phyloP scores from a whole-genome alignment of 2,797 vertebrate genomes.

The Sebastes hubbsi region DNA sequence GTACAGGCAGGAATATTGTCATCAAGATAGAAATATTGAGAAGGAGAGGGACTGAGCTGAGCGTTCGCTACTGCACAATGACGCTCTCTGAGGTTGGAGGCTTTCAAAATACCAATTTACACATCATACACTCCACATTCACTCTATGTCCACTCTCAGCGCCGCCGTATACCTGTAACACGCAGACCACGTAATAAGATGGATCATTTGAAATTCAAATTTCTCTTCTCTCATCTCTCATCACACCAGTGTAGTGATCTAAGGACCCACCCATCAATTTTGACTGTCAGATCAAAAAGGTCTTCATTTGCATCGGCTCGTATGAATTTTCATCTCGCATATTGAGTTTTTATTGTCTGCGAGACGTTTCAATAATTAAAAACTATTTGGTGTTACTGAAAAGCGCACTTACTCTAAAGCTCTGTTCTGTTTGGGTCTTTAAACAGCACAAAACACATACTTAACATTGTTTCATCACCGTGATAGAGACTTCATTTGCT shows the following conservation, averaged over 20 bases:
- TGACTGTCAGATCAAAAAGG: conserved; percentile 73
- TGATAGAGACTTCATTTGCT: background rate
- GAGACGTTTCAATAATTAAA: conserved; percentile 60
- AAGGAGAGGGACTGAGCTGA: background rate
- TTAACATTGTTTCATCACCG: background rate
- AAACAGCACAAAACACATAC: background rate
- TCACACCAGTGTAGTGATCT: conserved; percentile 58
- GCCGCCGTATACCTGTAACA: conserved; percentile 25
- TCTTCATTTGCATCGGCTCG: conserved; percentile 67
- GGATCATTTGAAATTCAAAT: conserved; percentile 74
- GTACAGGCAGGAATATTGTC: conserved; percentile 11
- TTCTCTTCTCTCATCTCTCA: conserved; percentile 60
- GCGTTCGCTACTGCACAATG: conserved; percentile 14
- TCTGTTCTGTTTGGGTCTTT: background rate
- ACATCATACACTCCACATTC: conserved; percentile 32
- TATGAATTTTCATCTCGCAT: conserved; percentile 58
- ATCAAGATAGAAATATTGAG: background rate
- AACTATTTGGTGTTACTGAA: conserved; percentile 30
- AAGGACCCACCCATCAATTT: conserved; percentile 67
- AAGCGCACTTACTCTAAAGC: background rate
- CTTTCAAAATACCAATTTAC: conserved; percentile 56
- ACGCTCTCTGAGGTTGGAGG: conserved; percentile 17
- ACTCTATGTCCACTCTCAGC: conserved; percentile 38
- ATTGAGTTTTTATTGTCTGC: conserved; percentile 43
- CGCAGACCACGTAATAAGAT: conserved; percentile 53